phyloP scores from a whole-genome alignment of 30 jellyfish, hydroid and myxozoan species.

The Turritopsis dohrnii region DNA sequence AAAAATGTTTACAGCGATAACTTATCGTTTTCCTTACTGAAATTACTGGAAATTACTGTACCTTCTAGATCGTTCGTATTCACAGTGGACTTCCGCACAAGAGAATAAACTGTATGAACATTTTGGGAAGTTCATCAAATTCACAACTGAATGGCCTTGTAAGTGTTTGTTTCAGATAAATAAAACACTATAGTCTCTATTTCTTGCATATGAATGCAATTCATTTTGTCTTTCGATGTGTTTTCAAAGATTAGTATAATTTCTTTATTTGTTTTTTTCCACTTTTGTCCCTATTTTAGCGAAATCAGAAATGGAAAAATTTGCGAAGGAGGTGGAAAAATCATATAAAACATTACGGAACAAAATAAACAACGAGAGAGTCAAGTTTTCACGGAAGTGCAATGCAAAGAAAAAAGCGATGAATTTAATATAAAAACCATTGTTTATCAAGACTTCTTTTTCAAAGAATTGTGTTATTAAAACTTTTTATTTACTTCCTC shows the following conservation, averaged over 20 bases:
- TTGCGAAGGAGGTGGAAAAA: neutral
- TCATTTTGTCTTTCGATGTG: neutral
- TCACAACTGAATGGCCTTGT: neutral
- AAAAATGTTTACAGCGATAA: neutral
- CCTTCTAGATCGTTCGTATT: neutral
- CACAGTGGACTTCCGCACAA: neutral
- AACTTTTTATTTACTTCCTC: neutral
- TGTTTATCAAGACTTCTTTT: neutral
- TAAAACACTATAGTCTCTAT: neutral
- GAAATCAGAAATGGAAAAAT: neutral
- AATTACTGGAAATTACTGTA: neutral
- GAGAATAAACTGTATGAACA: neutral
- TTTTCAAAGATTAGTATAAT: neutral
- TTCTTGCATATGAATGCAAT: neutral
- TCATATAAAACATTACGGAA: neutral
- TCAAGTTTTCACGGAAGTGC: neutral
- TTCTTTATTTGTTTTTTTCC: neutral
- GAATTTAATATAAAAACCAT: neutral
- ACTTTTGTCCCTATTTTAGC: neutral
- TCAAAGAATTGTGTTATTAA: neutral
- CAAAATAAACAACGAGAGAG: constrained; percentile 8
- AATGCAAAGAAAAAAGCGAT: neutral
- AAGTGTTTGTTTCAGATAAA: neutral
- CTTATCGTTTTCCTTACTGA: neutral
- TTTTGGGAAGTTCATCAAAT: neutral